These are phyloP conservation scores for Umimayanthus chanpuru DNA, from an alignment of 92 coral and sea anemone species.

Conservation along the genomic window DNA sequence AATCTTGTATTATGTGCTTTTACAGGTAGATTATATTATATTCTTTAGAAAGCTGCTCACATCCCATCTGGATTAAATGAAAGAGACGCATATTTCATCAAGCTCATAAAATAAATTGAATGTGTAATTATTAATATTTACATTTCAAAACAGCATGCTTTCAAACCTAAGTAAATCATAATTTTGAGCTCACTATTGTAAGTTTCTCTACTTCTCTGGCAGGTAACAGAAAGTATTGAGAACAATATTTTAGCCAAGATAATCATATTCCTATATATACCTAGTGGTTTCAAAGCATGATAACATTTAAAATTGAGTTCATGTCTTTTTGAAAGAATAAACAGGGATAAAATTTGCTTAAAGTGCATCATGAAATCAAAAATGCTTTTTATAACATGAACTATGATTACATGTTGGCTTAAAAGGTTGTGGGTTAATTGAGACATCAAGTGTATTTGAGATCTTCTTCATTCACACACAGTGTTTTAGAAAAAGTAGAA, in stretches of 20 bases:
- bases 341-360: neutral
- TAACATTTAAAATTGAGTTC: neutral
- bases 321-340: neutral
- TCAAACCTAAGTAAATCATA: conserved; percentile 6
- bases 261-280: neutral
- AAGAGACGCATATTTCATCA: neutral
- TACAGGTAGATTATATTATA: neutral
- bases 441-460: neutral
- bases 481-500: neutral
- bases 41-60: neutral
- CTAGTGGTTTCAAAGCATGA: neutral
- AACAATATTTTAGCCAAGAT: neutral
- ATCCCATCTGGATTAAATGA: neutral
- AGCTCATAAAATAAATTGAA: neutral
- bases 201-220: neutral
- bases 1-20: neutral
- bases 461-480: neutral
- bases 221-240: conserved; percentile 17
- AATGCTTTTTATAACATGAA: neutral
- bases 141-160: conserved; percentile 15
- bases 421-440: neutral
- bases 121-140: conserved; percentile 1
- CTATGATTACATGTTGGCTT: neutral
- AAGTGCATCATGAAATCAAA: too few relatives aligned
- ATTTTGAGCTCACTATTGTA: neutral